Percentiles rank a stretch among this genome's conserved stretches.
These are phyloP conservation scores for Coremacera marginata DNA, from an alignment of 2,888 invertebrate genomes.

Conservation along the genomic window DNA sequence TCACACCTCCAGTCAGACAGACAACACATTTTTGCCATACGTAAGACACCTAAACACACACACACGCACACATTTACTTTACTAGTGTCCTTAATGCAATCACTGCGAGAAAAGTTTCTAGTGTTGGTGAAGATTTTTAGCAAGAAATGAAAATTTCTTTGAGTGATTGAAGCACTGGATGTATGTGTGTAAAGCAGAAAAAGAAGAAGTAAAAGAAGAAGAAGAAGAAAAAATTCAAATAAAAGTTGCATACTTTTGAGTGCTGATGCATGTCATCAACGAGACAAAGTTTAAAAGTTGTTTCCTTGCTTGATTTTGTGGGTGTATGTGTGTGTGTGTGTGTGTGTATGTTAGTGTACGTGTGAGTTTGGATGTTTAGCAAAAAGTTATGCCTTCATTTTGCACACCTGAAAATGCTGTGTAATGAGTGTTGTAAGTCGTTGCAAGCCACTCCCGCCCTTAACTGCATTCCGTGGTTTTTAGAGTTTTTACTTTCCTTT, in stretches of 20 bases:
- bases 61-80: slow-evolving; percentile 11
- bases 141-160: background rate
- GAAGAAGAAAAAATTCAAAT: background rate
- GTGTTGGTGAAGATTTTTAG: background rate
- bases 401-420: background rate
- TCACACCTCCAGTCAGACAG: background rate
- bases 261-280: slow-evolving; percentile 38
- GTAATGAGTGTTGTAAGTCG: slow-evolving; percentile 31
- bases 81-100: slow-evolving; percentile 8
- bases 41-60: slow-evolving; percentile 12
- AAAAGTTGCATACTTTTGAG: slow-evolving; percentile 34
- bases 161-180: slow-evolving; percentile 6
- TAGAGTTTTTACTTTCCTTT: background rate
- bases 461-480: background rate
- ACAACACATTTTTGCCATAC: background rate
- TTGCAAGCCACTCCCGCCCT: slow-evolving; percentile 1
- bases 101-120: slow-evolving; percentile 20
- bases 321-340: background rate
- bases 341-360: background rate
- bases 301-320: too few species aligned
- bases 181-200: background rate
- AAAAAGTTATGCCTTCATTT: slow-evolving; percentile 28
- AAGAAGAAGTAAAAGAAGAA: background rate
- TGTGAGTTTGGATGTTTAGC: background rate
- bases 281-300: slow-evolving; percentile 32